Base-by-base conservation (phyloP, 2,888 invertebrate species). In the Loripinus fragilis region DNA sequence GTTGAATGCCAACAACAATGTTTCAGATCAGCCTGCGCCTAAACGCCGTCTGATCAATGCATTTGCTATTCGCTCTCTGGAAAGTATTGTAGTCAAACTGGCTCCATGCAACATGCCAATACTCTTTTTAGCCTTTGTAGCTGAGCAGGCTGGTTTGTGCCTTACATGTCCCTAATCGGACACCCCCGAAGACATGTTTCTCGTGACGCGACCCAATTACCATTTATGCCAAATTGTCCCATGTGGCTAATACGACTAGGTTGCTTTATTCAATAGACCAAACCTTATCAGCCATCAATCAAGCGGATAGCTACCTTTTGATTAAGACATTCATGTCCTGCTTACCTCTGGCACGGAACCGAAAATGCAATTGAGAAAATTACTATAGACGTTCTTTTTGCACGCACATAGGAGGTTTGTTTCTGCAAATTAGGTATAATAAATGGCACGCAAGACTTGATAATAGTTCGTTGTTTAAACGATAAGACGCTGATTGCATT, bases 281-380 rank as follows among this genome's bases (percentile, higher is more conserved):
- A 60, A 60, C 33, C 60, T 30, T 60, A 60, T 60, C 60, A 60
- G 60, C 60, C 60, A 60, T 60, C 60, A 60, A 60, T 60, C 60
- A 60, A 33, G 30, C 60, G 33, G 10, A 60, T 60, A 60, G 23
- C 33, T 28, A 20, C 33, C 60, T 8, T 60, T 2, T 60, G 60
- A 60, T 60, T 60, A 60, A 60, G 60, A 33, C 73, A 66, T 52
- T 50, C 65, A 65, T 33, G 33, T 66, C 66, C 66, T 50, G 23
- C 65, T 73, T 66, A 66, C 66, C 45, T 66, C 41, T 65, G 66
- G 50, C 41, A 52, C 68, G 74, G 67, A 74, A 67, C 33, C 74
- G 3, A 23, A 60, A 60, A 60, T 60, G 60, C 60, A 60, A 60
- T 60, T 60, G 33, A 33, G 33, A 60, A 8, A 33, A 30, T 33